Conservation (phyloP, 2,888 invertebrate genomes). For the Lasioglossum zephyrum region DNA sequence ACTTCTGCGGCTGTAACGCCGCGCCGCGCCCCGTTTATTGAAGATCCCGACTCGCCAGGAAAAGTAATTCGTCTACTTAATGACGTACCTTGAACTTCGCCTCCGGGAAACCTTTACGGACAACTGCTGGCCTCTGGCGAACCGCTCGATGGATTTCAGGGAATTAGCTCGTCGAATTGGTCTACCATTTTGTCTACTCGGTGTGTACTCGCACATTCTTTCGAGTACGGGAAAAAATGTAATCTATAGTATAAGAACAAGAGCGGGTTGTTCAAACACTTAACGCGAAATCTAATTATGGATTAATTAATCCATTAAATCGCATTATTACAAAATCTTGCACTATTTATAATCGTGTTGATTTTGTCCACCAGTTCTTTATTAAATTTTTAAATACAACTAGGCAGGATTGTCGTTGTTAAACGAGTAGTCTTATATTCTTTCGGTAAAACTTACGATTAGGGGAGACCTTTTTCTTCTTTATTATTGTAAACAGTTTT, state of each 20-base stretch:
- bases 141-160: not conserved
- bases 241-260: not conserved
- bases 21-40: not conserved
- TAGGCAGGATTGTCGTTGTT: no score
- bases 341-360: no score
- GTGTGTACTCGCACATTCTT: not conserved
- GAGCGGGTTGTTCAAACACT: no score
- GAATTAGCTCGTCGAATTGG: not conserved
- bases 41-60: not conserved
- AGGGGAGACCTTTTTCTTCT: no score
- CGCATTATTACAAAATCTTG: no score
- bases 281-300: no score
- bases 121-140: not conserved
- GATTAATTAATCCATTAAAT: no score
- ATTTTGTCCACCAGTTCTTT: no score
- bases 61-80: slow-evolving; percentile 6
- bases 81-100: slow-evolving; percentile 2
- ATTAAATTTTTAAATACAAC: no score
- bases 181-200: not conserved
- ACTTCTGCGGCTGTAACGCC: not conserved
- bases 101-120: not conserved
- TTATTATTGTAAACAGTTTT: no score
- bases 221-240: not conserved
- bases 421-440: no score
- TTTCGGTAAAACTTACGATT: no score